A percentile compares a stretch with the other conserved stretches of the same genome.
These are phyloP conservation scores for Theristicus caerulescens DNA, from an alignment of 2,113 vertebrate species.

Conservation along the genomic window DNA sequence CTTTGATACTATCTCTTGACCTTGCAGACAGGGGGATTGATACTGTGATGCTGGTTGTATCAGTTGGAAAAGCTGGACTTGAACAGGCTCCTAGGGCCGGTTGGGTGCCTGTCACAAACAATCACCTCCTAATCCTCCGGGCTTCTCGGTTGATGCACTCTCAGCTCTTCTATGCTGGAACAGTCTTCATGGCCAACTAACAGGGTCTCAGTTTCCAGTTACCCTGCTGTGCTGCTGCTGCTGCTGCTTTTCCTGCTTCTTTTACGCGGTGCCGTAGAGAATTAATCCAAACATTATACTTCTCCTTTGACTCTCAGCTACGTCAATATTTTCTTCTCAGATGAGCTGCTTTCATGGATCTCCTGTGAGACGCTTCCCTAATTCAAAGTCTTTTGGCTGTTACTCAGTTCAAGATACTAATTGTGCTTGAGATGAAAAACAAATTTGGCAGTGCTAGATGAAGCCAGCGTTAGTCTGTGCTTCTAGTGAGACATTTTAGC, in stretches of 20 bases:
- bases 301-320: neutral
- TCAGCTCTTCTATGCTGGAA: neutral
- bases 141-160: neutral
- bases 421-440: slow-evolving; percentile 35
- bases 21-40: neutral
- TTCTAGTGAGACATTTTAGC: neutral
- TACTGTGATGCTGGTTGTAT: neutral
- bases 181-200: neutral
- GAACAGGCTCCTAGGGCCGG: neutral
- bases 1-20: neutral
- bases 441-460: slow-evolving; percentile 13
- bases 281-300: neutral
- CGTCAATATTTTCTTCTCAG: slow-evolving; percentile 32
- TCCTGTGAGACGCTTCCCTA: slow-evolving; percentile 7
- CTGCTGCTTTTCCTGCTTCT: neutral
- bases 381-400: slow-evolving; percentile 33
- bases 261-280: neutral
- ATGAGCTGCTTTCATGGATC: slow-evolving; percentile 29
- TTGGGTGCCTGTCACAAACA: neutral
- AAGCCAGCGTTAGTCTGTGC: neutral
- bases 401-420: slow-evolving; percentile 30
- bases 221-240: neutral
- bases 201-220: neutral
- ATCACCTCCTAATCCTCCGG: neutral
- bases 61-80: neutral